A percentile compares a stretch with the other conserved stretches of the same genome.
Evolutionary conservation across 1,140 invertebrate genomes (phyloP).

Genomic region (Drosophila insularis): DNA sequence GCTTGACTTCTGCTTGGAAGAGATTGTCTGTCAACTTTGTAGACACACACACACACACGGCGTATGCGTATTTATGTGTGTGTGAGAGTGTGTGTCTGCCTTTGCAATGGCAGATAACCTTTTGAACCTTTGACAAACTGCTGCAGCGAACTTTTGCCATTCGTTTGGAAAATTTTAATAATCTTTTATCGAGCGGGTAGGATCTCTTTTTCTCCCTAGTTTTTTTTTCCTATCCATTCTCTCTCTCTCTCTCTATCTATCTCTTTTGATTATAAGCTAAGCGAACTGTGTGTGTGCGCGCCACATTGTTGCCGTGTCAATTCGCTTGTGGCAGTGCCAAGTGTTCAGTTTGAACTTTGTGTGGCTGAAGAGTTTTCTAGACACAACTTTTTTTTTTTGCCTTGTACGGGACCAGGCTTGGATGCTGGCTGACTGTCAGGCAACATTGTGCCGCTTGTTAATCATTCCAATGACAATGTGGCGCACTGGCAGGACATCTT

Average conservation of each 20-base stretch:
- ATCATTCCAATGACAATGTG: constrained; percentile 63
- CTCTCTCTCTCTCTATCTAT: constrained; percentile 18
- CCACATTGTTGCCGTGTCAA: constrained; percentile 71
- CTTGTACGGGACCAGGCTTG: neutral
- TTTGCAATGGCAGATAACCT: constrained; percentile 45
- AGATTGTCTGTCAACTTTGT: constrained; percentile 60
- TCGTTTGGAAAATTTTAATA: constrained; percentile 78
- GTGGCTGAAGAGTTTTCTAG: constrained; percentile 31
- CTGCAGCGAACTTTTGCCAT: constrained; percentile 60
- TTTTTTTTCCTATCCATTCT: constrained; percentile 19
- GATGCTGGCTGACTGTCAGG: constrained; percentile 26
- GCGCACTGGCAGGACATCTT: constrained; percentile 14
- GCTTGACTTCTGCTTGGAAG: constrained; percentile 51
- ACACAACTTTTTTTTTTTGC: neutral
- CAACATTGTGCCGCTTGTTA: constrained; percentile 51
- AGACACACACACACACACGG: constrained; percentile 35
- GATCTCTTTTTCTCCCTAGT: constrained; percentile 30
- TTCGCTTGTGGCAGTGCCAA: constrained; percentile 52
- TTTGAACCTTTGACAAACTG: constrained; percentile 69
- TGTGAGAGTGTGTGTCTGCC: constrained; percentile 5
- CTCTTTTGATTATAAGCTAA: constrained; percentile 58
- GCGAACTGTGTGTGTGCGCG: constrained; percentile 23
- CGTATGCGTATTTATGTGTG: constrained; percentile 5
- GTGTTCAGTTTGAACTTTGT: constrained; percentile 60
- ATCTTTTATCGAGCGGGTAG: constrained; percentile 67